A percentile compares a stretch with the other conserved stretches of the same genome.
These are phyloP conservation scores for Indri indri DNA, from an alignment of 2,113 vertebrate species.

Conservation along the genomic window DNA sequence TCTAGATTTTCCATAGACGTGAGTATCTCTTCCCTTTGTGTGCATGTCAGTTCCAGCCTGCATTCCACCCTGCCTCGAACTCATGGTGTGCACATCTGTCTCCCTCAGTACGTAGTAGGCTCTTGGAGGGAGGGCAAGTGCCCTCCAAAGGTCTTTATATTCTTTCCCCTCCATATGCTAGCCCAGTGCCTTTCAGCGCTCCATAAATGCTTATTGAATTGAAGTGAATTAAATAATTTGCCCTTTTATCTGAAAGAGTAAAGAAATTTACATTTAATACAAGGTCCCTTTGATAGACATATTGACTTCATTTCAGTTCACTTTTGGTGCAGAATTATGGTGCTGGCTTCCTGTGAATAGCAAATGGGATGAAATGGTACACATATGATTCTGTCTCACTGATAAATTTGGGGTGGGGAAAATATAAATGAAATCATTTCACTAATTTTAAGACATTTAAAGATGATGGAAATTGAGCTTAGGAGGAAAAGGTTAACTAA, in stretches of 20 bases:
- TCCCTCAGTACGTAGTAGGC: neutral
- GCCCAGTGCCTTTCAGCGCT: neutral
- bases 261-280: conserved; percentile 66
- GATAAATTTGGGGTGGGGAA: conserved; percentile 53
- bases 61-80: neutral
- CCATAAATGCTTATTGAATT: conserved; percentile 58
- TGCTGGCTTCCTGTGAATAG: neutral
- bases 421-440: conserved; percentile 69
- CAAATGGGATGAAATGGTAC: conserved; percentile 29
- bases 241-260: conserved; percentile 71
- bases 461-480: conserved; percentile 66
- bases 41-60: neutral
- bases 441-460: conserved; percentile 75
- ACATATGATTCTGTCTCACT: conserved; percentile 46
- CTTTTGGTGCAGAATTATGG: conserved; percentile 46
- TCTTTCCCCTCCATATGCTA: neutral
- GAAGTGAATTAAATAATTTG: conserved; percentile 73
- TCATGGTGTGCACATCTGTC: rapidly evolving
- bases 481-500: conserved; percentile 71
- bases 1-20: neutral
- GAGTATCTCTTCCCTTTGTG: neutral
- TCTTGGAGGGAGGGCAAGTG: neutral
- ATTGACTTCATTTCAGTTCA: conserved; percentile 57
- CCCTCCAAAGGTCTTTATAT: neutral
- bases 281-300: conserved; percentile 66